Conservation (phyloP, 2,113 vertebrate species). For the Lepus europaeus region DNA sequence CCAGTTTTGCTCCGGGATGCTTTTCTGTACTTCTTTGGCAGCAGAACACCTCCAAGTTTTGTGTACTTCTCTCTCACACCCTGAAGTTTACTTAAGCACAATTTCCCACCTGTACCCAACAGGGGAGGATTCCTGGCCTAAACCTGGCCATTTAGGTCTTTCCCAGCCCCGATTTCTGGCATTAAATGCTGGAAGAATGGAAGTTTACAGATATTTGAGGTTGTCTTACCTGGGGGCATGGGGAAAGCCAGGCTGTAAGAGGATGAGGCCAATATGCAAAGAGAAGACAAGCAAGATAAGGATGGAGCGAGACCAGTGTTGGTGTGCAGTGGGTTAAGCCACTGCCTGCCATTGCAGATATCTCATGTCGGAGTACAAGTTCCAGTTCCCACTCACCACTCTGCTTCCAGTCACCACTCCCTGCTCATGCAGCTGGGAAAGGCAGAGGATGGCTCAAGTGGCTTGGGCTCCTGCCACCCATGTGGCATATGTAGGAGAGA, state of each 20-base stretch:
- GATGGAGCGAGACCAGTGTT: no score
- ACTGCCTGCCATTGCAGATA: no score
- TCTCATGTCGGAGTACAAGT: no score
- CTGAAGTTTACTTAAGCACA: not conserved
- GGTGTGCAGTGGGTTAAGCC: no score
- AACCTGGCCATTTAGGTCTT: not conserved
- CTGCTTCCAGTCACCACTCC: no score
- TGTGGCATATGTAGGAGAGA: no score
- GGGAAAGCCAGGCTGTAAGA: not conserved
- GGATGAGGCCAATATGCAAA: not conserved
- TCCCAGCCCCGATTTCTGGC: not conserved
- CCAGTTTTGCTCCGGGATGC: not conserved
- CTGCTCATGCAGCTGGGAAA: no score
- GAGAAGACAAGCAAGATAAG: not conserved
- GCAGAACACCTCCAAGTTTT: not conserved
- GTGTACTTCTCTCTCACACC: not conserved
- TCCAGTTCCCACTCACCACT: no score
- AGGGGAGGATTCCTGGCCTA: not conserved
- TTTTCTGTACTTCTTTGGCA: constrained; percentile 3
- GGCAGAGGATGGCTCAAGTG: no score
- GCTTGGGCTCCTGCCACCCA: no score
- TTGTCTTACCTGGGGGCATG: not conserved
- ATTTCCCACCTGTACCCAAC: not conserved
- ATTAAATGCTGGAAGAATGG: not conserved
- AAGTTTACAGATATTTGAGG: not conserved